phyloP scores from a whole-genome alignment of 2,888 invertebrate species.

The Ophioninae sp. region DNA sequence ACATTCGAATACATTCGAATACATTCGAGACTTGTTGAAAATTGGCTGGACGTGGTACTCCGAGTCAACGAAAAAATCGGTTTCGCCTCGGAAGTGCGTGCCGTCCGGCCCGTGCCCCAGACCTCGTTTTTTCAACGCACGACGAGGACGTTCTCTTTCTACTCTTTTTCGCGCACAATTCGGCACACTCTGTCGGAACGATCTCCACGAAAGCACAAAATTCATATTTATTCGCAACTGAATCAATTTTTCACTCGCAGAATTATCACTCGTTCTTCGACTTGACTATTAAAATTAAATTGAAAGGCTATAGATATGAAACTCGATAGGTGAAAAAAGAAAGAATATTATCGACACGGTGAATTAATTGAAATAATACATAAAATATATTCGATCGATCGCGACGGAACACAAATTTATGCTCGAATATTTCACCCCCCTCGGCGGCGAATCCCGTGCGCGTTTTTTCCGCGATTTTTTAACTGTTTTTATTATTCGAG shows the following conservation, averaged over 20 bases:
- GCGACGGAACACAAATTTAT: neutral
- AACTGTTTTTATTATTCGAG: conserved; percentile 8
- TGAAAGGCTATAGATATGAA: too few relatives aligned
- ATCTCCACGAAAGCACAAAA: neutral
- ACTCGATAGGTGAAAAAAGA: too few relatives aligned
- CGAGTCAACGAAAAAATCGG: neutral
- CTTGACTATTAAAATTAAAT: too few relatives aligned
- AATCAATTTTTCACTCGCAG: too few relatives aligned
- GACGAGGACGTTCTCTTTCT: neutral
- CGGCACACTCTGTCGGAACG: neutral
- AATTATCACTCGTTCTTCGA: too few relatives aligned
- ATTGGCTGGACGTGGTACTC: neutral
- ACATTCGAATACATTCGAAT: too few relatives aligned
- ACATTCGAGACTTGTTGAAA: neutral
- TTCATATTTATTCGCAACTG: neutral
- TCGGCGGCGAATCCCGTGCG: neutral
- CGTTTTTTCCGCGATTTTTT: neutral
- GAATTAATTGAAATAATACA: too few relatives aligned
- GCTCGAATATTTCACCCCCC: neutral
- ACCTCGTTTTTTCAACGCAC: neutral
- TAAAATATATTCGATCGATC: too few relatives aligned
- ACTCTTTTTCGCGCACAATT: neutral
- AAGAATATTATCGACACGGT: too few relatives aligned
- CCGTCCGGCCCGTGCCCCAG: neutral
- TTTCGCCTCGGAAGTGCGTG: neutral